These are phyloP conservation scores for Cylloceria caligata DNA, from an alignment of 2,888 invertebrate genomes.

Conservation along the genomic window DNA sequence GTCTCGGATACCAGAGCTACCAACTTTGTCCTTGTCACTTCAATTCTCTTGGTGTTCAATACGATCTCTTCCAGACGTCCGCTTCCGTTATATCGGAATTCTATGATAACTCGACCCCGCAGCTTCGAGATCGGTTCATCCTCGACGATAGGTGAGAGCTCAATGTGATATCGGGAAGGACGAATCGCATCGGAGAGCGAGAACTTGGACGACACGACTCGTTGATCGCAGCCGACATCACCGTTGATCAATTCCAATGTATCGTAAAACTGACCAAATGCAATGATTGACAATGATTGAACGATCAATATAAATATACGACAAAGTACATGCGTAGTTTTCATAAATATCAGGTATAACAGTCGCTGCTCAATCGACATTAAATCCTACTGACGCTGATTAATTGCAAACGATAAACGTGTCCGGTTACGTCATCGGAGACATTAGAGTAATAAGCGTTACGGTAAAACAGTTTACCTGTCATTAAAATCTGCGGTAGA, in stretches of 20 bases:
- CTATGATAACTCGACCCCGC: constrained; percentile 74
- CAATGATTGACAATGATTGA: constrained; percentile 35
- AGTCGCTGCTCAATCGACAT: constrained; percentile 3
- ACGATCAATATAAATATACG: constrained; percentile 26
- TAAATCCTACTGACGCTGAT: constrained; percentile 33
- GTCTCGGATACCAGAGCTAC: constrained; percentile 2
- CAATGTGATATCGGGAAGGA: constrained; percentile 75
- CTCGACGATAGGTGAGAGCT: constrained; percentile 73
- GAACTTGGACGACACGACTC: constrained; percentile 65
- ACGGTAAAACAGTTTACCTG: constrained; percentile 14
- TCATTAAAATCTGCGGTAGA: background rate
- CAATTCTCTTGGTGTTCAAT: constrained; percentile 75
- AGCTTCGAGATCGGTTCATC: constrained; percentile 68
- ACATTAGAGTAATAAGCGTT: constrained; percentile 26
- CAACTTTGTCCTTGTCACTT: constrained; percentile 64
- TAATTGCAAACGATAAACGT: constrained; percentile 15
- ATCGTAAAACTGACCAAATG: constrained; percentile 70
- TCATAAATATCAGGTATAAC: constrained; percentile 9
- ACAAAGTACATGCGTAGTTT: background rate
- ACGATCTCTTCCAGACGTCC: constrained; percentile 71
- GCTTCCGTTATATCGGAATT: constrained; percentile 74
- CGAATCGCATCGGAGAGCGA: constrained; percentile 72
- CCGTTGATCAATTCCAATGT: constrained; percentile 71
- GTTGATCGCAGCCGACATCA: constrained; percentile 70
- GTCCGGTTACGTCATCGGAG: constrained; percentile 22